Evolutionary conservation across 2,797 vertebrate species (phyloP).

Genomic region (Galago senegalensis): DNA sequence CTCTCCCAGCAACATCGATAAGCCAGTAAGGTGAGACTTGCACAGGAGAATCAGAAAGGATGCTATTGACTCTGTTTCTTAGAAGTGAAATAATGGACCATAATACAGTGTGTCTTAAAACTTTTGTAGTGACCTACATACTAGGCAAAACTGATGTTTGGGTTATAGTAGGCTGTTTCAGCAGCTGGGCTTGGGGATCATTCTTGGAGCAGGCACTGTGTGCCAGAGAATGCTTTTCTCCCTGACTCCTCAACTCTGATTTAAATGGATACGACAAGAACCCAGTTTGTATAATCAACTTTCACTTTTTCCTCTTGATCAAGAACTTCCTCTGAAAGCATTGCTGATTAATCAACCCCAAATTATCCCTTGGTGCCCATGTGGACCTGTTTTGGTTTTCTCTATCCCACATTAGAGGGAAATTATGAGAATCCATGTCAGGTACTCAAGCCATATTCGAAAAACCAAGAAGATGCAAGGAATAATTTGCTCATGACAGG

Average conservation of each 20-base stretch:
- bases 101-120: too few relatives aligned
- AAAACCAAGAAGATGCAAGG: background rate
- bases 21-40: too few relatives aligned
- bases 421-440: background rate
- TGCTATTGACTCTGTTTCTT: too few relatives aligned
- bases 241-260: background rate
- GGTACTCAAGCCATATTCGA: background rate
- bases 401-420: background rate
- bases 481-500: background rate
- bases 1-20: too few relatives aligned
- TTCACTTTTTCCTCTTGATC: background rate
- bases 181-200: background rate
- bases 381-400: background rate
- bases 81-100: too few relatives aligned
- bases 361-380: background rate
- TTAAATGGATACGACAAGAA: background rate
- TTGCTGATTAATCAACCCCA: background rate
- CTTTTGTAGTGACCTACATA: too few relatives aligned
- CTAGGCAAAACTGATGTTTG: background rate
- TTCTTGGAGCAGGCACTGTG: background rate
- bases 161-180: background rate
- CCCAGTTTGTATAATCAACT: background rate
- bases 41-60: too few relatives aligned
- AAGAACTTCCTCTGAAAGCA: background rate
- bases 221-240: background rate